Evolutionary conservation across 2,113 vertebrate genomes (phyloP), one percentile per base, ranked within the genome.

Genomic region (Calonectris borealis): DNA sequence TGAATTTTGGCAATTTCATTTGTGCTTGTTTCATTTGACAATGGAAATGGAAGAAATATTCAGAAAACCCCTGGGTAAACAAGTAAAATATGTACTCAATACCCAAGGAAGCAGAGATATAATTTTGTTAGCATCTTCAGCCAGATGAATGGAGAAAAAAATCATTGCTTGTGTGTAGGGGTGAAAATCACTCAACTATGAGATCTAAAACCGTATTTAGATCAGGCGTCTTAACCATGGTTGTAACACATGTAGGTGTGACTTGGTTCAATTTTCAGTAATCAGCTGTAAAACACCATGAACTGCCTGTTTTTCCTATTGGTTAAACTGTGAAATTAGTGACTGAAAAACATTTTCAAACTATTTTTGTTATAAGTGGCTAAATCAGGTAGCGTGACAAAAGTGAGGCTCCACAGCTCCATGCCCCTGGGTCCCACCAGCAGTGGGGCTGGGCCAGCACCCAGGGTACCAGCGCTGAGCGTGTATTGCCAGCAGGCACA

Each of bases 321-420:
- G 14, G 55, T 13, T 85, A 73, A 64, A 55, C 6, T 34, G 16
- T 32, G 20, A 91, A 82, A 65, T 73, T 42, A 78, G 16, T 20
- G 6, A 21, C n/a, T 34, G 24, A 58, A 91, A 84, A 66, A 17
- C 22, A 19, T 51, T 70, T 27, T 86, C 19, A 70, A 83, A 27
- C 10, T 34, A 7, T 13, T 29, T 79, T 66, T 82, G 7, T 12
- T 70, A 34, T 6, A 51, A 70, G 14, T 26, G 42, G 4, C 5
- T 19, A 61, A 36, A 65, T 38, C 10, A 34, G 40, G 16, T 20
- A 73, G 15, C 0, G 2, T 31, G 17, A 54, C 10, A 64, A 16
- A 87, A 25, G 3, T 1, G 1, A 81, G 38, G 13, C 27, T 85
- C 8, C 1, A 1, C 21, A 76, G 32, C 16, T 46, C 10, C 2